A percentile compares a stretch with the other conserved stretches of the same genome.
Conservation (phyloP, 2,113 vertebrate species). For the Phylloscopus whistleri region DNA sequence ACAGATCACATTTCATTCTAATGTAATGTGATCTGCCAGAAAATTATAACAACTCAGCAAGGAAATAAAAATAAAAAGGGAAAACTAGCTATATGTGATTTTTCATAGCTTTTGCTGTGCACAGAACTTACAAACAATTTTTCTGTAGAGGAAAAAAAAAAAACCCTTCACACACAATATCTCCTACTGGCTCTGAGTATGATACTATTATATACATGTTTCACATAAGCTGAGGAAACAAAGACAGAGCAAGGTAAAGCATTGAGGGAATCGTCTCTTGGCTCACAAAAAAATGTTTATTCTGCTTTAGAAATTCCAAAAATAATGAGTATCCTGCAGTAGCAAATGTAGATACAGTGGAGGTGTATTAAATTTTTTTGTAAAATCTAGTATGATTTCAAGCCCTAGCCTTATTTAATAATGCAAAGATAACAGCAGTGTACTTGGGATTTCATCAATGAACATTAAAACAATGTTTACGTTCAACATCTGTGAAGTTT, state of each 20-base stretch:
- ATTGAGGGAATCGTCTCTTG: neutral
- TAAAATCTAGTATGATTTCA: neutral
- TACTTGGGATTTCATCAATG: neutral
- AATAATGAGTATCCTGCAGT: neutral
- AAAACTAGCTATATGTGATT: neutral
- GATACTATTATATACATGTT: neutral
- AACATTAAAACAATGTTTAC: slow-evolving; percentile 8
- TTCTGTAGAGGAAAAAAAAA: neutral
- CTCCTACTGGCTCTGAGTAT: neutral
- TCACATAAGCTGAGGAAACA: neutral
- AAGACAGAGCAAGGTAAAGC: neutral
- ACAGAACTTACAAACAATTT: neutral
- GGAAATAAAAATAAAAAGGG: slow-evolving; percentile 31
- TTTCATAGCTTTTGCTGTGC: neutral
- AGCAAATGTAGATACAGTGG: neutral
- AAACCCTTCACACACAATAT: neutral
- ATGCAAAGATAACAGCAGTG: neutral
- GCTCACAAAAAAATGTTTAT: neutral
- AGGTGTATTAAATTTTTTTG: neutral
- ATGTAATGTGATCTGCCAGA: slow-evolving; percentile 13
- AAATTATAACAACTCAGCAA: slow-evolving; percentile 3
- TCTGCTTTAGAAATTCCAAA: neutral
- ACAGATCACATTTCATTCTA: slow-evolving; percentile 38
- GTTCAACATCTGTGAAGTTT: slow-evolving; percentile 12
- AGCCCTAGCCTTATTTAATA: slow-evolving; percentile 1